Evolutionary conservation across 2,888 invertebrate species (phyloP).

Genomic region (Lasioglossum morio): DNA sequence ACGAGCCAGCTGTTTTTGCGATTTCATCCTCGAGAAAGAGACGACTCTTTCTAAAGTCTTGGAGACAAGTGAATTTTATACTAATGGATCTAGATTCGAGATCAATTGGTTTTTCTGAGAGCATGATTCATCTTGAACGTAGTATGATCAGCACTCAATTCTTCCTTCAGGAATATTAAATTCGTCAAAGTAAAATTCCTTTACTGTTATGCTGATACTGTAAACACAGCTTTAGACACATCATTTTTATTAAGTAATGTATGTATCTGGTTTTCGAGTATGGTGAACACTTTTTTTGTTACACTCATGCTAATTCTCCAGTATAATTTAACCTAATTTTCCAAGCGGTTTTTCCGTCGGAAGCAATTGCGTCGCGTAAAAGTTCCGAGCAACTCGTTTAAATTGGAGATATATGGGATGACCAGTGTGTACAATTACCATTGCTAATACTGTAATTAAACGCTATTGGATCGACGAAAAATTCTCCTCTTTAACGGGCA

Average conservation of each 20-base stretch:
- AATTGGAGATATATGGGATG: conserved; percentile 2
- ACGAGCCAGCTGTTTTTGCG: not conserved
- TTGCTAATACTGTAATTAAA: not conserved
- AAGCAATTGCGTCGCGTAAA: conserved; percentile 1
- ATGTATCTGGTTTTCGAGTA: not conserved
- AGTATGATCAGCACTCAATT: no score
- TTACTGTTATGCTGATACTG: no score
- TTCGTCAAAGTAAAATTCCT: no score
- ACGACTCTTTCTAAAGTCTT: not conserved
- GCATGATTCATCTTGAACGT: not conserved
- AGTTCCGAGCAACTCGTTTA: not conserved
- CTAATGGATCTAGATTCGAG: not conserved
- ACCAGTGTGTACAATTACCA: conserved; percentile 6
- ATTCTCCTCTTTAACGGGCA: not conserved
- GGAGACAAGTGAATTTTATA: not conserved
- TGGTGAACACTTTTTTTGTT: not conserved
- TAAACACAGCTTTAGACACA: not conserved
- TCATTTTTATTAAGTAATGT: not conserved
- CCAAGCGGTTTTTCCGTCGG: not conserved
- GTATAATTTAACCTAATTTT: not conserved
- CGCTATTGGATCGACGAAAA: not conserved
- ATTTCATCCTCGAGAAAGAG: not conserved
- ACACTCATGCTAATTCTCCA: not conserved
- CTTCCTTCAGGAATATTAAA: no score
- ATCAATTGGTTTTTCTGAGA: not conserved